Conservation (phyloP, 2,113 vertebrate species). For the Aptenodytes forsteri region DNA sequence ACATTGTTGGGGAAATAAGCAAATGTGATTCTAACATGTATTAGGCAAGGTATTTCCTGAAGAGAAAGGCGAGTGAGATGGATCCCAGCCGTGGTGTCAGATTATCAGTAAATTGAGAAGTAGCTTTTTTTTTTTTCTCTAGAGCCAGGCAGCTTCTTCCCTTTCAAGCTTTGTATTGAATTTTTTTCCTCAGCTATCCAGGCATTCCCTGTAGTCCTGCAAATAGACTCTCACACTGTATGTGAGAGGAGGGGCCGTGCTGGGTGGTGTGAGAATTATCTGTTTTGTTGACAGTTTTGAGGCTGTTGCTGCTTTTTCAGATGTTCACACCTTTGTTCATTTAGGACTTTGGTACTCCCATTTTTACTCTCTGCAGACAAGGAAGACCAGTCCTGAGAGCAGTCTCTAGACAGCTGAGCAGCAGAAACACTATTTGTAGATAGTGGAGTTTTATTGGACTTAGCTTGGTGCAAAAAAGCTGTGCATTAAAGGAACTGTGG, state of each 20-base stretch:
- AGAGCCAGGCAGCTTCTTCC: neutral
- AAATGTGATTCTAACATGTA: neutral
- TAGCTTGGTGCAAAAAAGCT: neutral
- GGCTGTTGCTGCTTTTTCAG: neutral
- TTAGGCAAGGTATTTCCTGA: constrained; percentile 8
- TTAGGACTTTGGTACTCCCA: neutral
- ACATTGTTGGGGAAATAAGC: neutral
- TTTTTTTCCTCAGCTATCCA: neutral
- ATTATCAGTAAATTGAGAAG: constrained; percentile 38
- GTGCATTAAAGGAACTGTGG: neutral
- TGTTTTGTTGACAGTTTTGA: constrained; percentile 16
- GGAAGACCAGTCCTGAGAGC: neutral
- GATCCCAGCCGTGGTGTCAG: neutral
- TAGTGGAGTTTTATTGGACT: neutral
- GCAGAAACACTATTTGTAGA: neutral
- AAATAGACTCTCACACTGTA: neutral
- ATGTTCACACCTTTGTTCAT: neutral
- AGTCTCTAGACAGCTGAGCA: neutral
- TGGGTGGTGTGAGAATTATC: neutral
- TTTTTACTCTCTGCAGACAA: neutral
- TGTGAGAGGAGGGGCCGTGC: neutral
- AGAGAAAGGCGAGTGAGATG: neutral
- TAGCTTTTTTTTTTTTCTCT: neutral
- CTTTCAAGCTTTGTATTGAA: neutral
- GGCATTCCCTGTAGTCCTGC: constrained; percentile 10